phyloP scores from a whole-genome alignment of 2,797 vertebrate genomes.

The Epinephelus coioides region DNA sequence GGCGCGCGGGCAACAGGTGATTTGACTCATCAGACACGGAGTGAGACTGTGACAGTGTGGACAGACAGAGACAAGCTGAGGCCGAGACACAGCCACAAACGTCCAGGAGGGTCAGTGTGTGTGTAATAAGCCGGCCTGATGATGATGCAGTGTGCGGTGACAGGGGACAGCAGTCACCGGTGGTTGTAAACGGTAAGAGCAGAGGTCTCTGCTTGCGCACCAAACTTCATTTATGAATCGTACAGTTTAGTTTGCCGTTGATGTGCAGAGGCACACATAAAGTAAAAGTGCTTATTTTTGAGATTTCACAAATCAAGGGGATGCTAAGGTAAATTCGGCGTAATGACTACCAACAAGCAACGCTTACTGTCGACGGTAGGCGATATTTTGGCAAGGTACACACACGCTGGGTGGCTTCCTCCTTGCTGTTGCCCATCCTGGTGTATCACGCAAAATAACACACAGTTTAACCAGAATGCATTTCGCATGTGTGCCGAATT shows the following conservation, averaged over 20 bases:
- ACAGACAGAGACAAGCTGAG: not conserved
- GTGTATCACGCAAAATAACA: too few relatives aligned
- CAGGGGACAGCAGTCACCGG: accelerated
- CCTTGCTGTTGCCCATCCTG: not conserved
- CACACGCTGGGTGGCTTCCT: too few relatives aligned
- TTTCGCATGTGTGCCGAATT: not conserved
- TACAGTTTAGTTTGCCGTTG: accelerated
- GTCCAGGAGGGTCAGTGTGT: not conserved
- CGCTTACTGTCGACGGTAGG: accelerated
- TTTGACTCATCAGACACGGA: conserved; percentile 53
- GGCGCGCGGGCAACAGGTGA: conserved; percentile 18
- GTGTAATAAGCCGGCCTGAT: not conserved
- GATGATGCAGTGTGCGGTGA: not conserved
- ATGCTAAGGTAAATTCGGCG: not conserved
- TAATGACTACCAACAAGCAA: too few relatives aligned
- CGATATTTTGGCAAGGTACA: not conserved
- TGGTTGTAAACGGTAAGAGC: conserved; percentile 9
- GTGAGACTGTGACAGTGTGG: not conserved
- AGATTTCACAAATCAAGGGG: not conserved
- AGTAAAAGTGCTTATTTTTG: accelerated
- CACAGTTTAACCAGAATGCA: too few relatives aligned
- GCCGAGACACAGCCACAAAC: not conserved
- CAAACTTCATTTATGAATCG: not conserved
- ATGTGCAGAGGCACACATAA: accelerated
- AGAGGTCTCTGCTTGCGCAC: accelerated